These are phyloP conservation scores for Tapera naevia DNA, from an alignment of 2,797 vertebrate genomes.

Conservation along the genomic window DNA sequence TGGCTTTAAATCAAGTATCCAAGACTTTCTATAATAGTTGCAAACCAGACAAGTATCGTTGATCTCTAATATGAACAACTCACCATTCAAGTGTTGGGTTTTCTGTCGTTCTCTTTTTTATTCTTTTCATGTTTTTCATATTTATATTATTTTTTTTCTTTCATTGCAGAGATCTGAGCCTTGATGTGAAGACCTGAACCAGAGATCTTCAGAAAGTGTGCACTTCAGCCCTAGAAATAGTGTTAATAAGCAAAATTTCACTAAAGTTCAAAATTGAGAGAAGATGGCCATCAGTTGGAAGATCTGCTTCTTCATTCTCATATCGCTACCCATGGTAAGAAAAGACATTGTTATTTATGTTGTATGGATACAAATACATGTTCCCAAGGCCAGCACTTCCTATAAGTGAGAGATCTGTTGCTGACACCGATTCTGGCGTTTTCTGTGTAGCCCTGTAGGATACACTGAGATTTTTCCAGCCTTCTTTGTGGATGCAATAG, in stretches of 20 bases:
- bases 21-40: not conserved
- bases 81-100: rapidly evolving
- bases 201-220: not conserved
- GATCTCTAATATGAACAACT: not conserved
- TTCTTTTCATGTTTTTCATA: not conserved
- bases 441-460: not conserved
- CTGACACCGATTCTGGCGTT: not conserved
- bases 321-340: conserved; percentile 56
- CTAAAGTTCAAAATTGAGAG: not conserved
- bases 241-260: not conserved
- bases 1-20: not conserved
- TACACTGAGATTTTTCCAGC: not conserved
- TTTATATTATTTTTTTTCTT: not conserved
- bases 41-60: not conserved
- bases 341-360: not conserved
- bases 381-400: not conserved
- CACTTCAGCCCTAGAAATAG: not conserved
- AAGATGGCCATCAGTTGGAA: conserved; percentile 45
- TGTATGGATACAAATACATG: not conserved
- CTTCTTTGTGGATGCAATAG: not conserved
- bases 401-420: not conserved
- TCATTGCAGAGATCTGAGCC: conserved; percentile 34
- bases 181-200: not conserved
- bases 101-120: not conserved
- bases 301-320: not conserved